Percentiles rank a stretch among this genome's conserved stretches.
Evolutionary conservation across 1,140 invertebrate genomes (phyloP).

Genomic region (Drosophila guanche): DNA sequence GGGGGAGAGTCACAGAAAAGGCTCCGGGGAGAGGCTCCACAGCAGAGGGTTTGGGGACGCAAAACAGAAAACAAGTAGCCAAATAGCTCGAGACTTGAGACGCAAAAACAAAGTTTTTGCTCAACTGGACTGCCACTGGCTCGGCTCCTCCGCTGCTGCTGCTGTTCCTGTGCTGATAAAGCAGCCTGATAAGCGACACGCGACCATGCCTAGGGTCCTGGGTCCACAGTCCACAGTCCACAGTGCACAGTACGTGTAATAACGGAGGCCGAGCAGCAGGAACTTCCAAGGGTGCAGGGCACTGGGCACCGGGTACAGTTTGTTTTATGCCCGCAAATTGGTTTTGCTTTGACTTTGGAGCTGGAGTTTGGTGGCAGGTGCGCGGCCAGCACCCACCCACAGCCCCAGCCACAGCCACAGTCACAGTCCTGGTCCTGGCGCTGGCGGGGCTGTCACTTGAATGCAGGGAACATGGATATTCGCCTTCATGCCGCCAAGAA

Average conservation of each 20-base stretch:
- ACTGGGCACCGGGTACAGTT: conserved; percentile 50
- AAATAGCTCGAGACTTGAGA: conserved; percentile 74
- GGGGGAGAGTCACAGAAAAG: neutral
- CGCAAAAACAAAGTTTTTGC: conserved; percentile 76
- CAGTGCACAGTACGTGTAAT: conserved; percentile 11
- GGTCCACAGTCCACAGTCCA: neutral
- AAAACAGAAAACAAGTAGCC: conserved; percentile 71
- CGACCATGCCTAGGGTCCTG: conserved; percentile 46
- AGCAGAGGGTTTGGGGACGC: neutral
- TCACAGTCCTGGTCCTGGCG: conserved; percentile 1
- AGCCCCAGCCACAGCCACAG: too few species aligned
- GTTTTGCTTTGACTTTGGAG: conserved; percentile 37
- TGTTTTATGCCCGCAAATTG: conserved; percentile 78
- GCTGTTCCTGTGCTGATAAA: conserved; percentile 52
- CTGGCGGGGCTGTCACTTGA: conserved; percentile 38
- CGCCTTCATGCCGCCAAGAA: conserved; percentile 12
- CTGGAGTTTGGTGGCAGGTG: conserved; percentile 51
- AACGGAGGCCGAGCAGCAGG: conserved; percentile 4
- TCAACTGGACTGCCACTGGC: conserved; percentile 8
- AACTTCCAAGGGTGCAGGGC: conserved; percentile 13
- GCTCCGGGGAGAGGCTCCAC: conserved; percentile 12
- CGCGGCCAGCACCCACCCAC: conserved; percentile 15
- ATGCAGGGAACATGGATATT: conserved; percentile 9
- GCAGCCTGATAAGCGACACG: conserved; percentile 75
- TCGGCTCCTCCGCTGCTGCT: conserved; percentile 14